Base-by-base conservation (phyloP, 2,797 vertebrate species). In the Acanthiza pusilla region DNA sequence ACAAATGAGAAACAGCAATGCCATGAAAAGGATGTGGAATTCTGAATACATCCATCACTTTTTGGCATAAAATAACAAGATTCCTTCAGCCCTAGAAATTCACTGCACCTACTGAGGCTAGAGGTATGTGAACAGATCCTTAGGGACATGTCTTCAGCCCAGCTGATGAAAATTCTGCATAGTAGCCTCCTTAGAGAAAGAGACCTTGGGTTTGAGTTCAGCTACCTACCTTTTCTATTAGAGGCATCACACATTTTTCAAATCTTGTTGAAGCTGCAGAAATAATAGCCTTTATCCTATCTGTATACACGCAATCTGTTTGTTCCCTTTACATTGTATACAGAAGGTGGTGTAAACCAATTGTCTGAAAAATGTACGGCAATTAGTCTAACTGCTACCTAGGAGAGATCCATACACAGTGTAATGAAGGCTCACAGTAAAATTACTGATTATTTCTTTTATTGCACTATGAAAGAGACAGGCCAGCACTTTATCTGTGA, bases 361-460 rank as follows among this genome's bases (percentile, higher is more conserved):
- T 75, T 88, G 38, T 73, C 54, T 88, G 79, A 88, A 93, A 70
- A 95, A 91, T 88, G 63, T 91, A n/a, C 58, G 16, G 43, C 91
- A 94, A 93, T 95, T 92, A 85, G 58, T 70, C 20, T 78, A 89
- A 80, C 65, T 30, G 60, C 34, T 94, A 7, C 77, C 22, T 34
- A 42, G 51, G 38, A 65, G 54, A 92, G 42, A 83, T 38, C 74
- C 61, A 77, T 58, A 91, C 63, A 67, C 16, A 27, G 25, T 6
- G 7, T 61, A 85, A 88, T 88, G 71, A 82, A 80, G 34, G 63
- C 10, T 73, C 8, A 78, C 32, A 87, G 25, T 76, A 72, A 93
- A 57, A 89, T 73, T 71, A 48, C 42, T 72, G 36, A 82, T 91
- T 89, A 63, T 73, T 93, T 82, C 61, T 77, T 76, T 67, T 58